Evolutionary conservation across 2,888 invertebrate species (phyloP), one percentile per base, ranked within the genome.

Genomic region (Lasioglossum lativentre): DNA sequence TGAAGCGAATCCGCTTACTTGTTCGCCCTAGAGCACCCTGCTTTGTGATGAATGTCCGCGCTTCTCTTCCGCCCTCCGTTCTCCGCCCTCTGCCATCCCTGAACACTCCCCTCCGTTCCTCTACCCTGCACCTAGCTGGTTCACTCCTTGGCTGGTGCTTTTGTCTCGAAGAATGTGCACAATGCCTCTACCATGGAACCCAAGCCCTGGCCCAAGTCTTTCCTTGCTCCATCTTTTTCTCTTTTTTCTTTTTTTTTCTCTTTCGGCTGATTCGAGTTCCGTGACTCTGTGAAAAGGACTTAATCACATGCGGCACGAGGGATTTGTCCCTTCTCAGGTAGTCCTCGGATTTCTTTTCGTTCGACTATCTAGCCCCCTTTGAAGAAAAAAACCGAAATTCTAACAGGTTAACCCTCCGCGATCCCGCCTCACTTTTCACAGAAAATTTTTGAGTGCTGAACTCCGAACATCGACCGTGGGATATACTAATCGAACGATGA

Each of bases 31-130:
- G 85, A 89, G 89, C 91, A 87, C 89, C 90, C 90, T 87, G 85
- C 88, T 88, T 90, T 83, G 83, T 81, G 90, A 90, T 89, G 91
- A 91, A 90, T 89, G 88, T 90, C 91, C 85, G 89, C 85, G 78
- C 80, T 84, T 89, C 75, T 83, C 80, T 75, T 78, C 78, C 71
- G 66, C 76, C 87, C 82, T 83, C 83, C 72, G 70, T 74, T 34
- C 68, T 78, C 63, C 63, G 72, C 70, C 83, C 80, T 75, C 75
- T n/a, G 42, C 75, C 71, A 42, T 42, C 63, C 66, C 52, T 66
- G 71, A 68, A 74, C 38, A 63, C 59, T 66, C 68, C 75, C 78
- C 76, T 80, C 71, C 71, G 47, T 38, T 59, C 78, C 45, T 30
- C 74, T 34, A 19, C 59, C 59, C 27, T 52, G 30, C 30, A 27